Percentiles rank a stretch among this genome's conserved stretches.
Evolutionary conservation across 30 jellyfish, hydroid and myxozoan genomes (phyloP).

Genomic region (Cassiopea andromeda): DNA sequence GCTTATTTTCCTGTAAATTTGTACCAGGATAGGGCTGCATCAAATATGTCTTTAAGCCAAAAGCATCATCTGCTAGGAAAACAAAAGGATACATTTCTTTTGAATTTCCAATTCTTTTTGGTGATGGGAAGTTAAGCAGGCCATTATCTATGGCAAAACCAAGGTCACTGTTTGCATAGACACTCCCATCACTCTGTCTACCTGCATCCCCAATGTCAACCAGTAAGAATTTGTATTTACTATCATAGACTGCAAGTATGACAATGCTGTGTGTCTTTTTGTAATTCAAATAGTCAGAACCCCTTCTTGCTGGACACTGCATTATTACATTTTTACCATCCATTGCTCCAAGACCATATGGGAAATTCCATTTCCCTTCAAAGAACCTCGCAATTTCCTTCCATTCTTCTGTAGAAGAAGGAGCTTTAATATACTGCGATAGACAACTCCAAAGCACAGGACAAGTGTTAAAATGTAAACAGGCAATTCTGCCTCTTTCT

Average conservation of each 20-base stretch:
- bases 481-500: too few relatives aligned
- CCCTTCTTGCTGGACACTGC: conserved; percentile 15
- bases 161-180: background rate
- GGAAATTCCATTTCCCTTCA: conserved; percentile 55
- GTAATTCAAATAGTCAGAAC: conserved; percentile 20
- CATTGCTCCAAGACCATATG: conserved; percentile 56
- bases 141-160: background rate
- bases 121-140: background rate
- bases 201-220: conserved; percentile 23
- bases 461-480: too few relatives aligned
- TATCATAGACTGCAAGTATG: conserved; percentile 25
- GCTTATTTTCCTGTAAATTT: too few relatives aligned
- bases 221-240: background rate
- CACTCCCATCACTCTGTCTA: conserved; percentile 19
- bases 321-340: conserved; percentile 23
- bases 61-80: background rate
- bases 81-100: background rate
- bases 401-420: conserved; percentile 40
- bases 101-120: background rate
- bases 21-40: too few relatives aligned
- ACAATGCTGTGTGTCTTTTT: background rate
- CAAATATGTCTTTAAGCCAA: background rate
- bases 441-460: conserved; percentile 42
- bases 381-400: conserved; percentile 10
- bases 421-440: background rate